A percentile compares a stretch with the other conserved stretches of the same genome.
These are phyloP conservation scores for Anarrhichthys ocellatus DNA, from an alignment of 2,113 vertebrate species.

Conservation along the genomic window DNA sequence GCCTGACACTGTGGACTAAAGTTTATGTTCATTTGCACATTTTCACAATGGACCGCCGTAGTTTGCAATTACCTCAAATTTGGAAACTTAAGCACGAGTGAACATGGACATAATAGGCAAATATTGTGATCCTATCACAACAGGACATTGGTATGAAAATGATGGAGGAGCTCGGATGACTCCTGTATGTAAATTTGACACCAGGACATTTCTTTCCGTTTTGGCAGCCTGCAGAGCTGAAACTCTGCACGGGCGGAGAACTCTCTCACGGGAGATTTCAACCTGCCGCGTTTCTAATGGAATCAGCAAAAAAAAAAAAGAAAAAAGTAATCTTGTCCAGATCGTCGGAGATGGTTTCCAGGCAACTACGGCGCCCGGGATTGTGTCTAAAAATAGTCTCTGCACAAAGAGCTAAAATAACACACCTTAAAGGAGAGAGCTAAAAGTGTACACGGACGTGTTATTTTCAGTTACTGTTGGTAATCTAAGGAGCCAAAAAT, in stretches of 20 bases:
- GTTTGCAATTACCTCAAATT: constrained; percentile 40
- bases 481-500: constrained; percentile 62
- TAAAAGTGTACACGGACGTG: constrained; percentile 44
- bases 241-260: neutral
- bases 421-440: constrained; percentile 38
- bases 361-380: constrained; percentile 71
- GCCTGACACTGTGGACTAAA: neutral
- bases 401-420: constrained; percentile 57
- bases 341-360: constrained; percentile 70
- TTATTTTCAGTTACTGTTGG: constrained; percentile 49
- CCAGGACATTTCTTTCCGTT: constrained; percentile 11
- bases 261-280: constrained; percentile 18
- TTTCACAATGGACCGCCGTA: neutral
- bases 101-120: constrained; percentile 14
- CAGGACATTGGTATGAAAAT: constrained; percentile 51
- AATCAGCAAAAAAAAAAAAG: constrained; percentile 37
- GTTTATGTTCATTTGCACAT: neutral
- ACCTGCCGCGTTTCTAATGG: constrained; percentile 29
- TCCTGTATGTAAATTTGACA: constrained; percentile 48
- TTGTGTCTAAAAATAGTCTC: constrained; percentile 72
- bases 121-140: constrained; percentile 13
- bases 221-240: neutral
- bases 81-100: neutral
- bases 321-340: neutral
- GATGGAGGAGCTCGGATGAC: constrained; percentile 9